Evolutionary conservation across 2,888 invertebrate genomes (phyloP), one percentile per base, ranked within the genome.

Genomic region (Nesidiocoris tenuis): DNA sequence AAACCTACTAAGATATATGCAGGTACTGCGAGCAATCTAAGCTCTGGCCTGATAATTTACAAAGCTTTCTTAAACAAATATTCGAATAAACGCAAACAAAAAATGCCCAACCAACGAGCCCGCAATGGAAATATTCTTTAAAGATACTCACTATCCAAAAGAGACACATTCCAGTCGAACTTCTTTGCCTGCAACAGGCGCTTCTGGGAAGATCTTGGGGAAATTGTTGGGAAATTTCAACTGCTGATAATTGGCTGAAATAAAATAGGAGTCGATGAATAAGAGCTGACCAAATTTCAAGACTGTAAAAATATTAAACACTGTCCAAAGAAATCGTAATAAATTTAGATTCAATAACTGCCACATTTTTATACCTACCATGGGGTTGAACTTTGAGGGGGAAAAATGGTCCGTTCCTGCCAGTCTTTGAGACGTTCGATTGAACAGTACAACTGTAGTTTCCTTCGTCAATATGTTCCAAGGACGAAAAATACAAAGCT

Each of bases 151-250:
- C 90, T 96, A 96, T 83, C 97, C 98, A 87, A 95, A 96, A 1
- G 96, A 95, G 80, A 98, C 89, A 85, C 98, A 98, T 86, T 98
- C 98, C 70, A 98, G 84, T 77, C 94, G 87, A 17, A 97, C 94
- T 84, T 95, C 92, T 82, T 94, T 90, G 0, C 96, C 96, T 19
- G 94, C 94, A 77, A 91, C 86, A 0, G 97, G 96, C 21, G 95
- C 94, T 83, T 95, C 95, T 0, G 98, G 98, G 82, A 96, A 98
- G 0, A 93, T 90, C 86, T 96, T 96, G 0, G 98, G 98, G 81
- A 98, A 98, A 81, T 94, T 94, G 82, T 95, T 95, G 0, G 96
- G 92, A 82, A 98, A 96, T 82, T 94, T 92, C 57, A 98, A 85
- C 78, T 94, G 93, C 82, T 96, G 95, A 82, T 92, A 94, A 83